Evolutionary conservation across 2,888 invertebrate species (phyloP), one percentile per base, ranked within the genome.

Genomic region (Polietes domitor): DNA sequence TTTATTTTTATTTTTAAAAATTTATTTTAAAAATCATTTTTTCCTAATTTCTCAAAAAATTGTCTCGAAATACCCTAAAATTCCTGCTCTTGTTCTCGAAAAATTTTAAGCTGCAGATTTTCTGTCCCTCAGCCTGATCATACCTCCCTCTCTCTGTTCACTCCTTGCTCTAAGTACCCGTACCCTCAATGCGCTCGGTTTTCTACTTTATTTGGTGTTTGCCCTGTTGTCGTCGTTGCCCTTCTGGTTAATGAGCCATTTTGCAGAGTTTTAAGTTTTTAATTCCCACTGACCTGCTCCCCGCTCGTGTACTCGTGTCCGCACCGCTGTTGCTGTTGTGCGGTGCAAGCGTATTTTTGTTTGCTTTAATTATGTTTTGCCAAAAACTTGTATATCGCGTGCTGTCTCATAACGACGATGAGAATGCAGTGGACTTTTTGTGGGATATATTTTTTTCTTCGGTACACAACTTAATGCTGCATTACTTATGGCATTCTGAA

Each of bases 201-300:
- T 37, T 61, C 28, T 21, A 15, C 9, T 58, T 12, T 15, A 26
- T 26, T 58, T 58, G 17, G 50, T 17, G 17, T 41, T 58, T 41
- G 41, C 15, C n/a, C 26, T 15, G 58, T 58, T 58, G 10, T 58
- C 26, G 58, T 10, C 53, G 17, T 53, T 53, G 53, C 9, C 21
- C 17, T 68, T 58, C 43, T 73, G 26, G 26, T 71, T 68, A 73
- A 73, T 73, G 73, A 73, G 73, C 73, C 41, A 73, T 73, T 73
- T 58, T 73, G 58, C 43, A 24, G 58, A 19, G 58, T 61, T 58
- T 73, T 58, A 32, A 21, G 53, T 32, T 58, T 10, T 72, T 73
- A 73, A 58, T 58, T 41, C 68, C 43, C 43, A 24, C 24, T 43
- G 68, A 65, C 65, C 19, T 65, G 9, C 17, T 21, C 21, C 9